Evolutionary conservation across 2,113 vertebrate species (phyloP).

Genomic region (Onychostoma macrolepis): DNA sequence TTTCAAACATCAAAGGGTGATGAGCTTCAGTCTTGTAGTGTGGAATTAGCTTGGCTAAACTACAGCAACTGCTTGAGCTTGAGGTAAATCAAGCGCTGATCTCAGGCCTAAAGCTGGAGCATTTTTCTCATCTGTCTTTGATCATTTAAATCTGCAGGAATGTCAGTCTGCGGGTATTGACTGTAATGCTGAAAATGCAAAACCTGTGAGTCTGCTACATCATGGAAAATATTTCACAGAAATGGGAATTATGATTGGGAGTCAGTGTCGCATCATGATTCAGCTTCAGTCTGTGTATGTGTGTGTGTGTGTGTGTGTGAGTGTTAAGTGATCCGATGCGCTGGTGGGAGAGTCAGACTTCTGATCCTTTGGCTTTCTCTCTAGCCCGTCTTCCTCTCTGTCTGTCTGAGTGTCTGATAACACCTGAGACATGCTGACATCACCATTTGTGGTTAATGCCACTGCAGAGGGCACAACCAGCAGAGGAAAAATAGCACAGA

Average conservation of each 20-base stretch:
- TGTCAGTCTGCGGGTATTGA: not conserved
- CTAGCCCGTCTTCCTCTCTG: not conserved
- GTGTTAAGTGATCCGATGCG: not conserved
- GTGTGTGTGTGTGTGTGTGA: not conserved
- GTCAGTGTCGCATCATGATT: not conserved
- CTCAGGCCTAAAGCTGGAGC: not conserved
- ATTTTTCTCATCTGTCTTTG: not conserved
- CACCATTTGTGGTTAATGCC: constrained; percentile 40
- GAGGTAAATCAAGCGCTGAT: not conserved
- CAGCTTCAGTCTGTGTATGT: not conserved
- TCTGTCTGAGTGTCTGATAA: not conserved
- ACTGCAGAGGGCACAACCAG: not conserved
- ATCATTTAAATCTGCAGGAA: not conserved
- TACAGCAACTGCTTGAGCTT: not conserved
- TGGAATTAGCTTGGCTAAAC: not conserved
- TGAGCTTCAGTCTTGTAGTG: not conserved
- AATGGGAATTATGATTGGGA: not conserved
- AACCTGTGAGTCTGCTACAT: not conserved
- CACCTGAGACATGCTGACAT: constrained; percentile 14
- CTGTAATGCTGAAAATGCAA: not conserved
- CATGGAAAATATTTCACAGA: not conserved
- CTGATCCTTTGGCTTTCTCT: constrained; percentile 12
- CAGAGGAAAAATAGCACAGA: constrained; percentile 6
- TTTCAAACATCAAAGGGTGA: not conserved
- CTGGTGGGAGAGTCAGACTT: constrained; percentile 20